Base-by-base conservation (phyloP, 2,797 vertebrate genomes). In the Rhynchotus rufescens region DNA sequence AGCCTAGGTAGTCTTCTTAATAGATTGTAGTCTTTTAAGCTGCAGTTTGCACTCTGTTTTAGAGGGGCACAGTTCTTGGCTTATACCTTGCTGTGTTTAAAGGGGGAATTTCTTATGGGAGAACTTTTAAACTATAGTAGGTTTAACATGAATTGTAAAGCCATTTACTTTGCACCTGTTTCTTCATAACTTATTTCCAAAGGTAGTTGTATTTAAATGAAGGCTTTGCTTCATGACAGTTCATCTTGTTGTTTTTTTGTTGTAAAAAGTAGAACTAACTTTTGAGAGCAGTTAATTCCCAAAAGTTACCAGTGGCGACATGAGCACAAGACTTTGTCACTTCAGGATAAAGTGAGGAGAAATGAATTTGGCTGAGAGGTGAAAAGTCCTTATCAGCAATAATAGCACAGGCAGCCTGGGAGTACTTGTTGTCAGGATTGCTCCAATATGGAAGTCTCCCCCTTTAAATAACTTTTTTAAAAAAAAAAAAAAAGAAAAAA, bases 11-110 rank as follows among this genome's bases (percentile, higher is more conserved):
- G 89, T 84, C 5, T 77, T 95, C 94, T 89, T 96, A 92, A 92
- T 95, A 95, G 92, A 66, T 96, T 86, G 84, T 96, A 94, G 95
- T 95, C 85, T 81, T 91, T 74, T 88, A 93, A 96, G 88, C 88
- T 96, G 95, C 95, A 93, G 93, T 96, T 97, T 97, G 96, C 96
- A 97, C 96, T 97, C 96, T 96, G 91, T 92, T 95, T 84, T 94
- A 90, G 96, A 89, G 96, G 91, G 93, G 93, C 84, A 93, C 94
- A 94, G 90, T 94, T 92, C 88, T 94, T 96, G 91, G 93, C 95
- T 96, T 97, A 75, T 96, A 94, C 85, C 94, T 94, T 92, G 86
- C 82, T 96, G 92, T 94, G 93, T 96, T 95, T 93, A 90, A 93
- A 95, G 93, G 91, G 86, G 93, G 92, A 96, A 87, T 95, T 96